phyloP scores from a whole-genome alignment of 2,113 vertebrate genomes.

The Ovis canadensis region DNA sequence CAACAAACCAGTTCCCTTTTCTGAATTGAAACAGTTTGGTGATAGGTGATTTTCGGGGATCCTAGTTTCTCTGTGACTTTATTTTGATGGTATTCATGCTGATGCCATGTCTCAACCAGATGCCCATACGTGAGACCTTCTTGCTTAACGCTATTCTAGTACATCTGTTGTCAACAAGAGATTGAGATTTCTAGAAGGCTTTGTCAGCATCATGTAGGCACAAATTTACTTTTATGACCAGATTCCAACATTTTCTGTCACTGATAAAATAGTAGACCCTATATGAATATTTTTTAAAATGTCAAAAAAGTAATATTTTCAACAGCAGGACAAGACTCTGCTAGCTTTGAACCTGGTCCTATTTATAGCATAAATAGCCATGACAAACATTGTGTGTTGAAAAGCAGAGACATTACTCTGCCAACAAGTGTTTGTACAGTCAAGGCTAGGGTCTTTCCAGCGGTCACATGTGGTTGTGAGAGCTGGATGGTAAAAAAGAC shows the following conservation, averaged over 20 bases:
- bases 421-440: not conserved
- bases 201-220: not conserved
- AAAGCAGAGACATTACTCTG: not conserved
- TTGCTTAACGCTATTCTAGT: not conserved
- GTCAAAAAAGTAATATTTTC: not conserved
- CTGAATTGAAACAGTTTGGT: not conserved
- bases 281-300: not conserved
- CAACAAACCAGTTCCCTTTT: not conserved
- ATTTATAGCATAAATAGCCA: not conserved
- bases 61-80: not conserved
- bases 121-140: not conserved
- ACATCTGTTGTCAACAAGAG: not conserved
- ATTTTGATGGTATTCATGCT: rapidly evolving
- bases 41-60: not conserved
- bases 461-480: not conserved
- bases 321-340: not conserved
- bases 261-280: not conserved
- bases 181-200: not conserved
- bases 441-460: not conserved
- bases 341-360: not conserved
- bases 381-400: not conserved
- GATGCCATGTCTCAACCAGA: not conserved
- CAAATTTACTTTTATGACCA: not conserved
- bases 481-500: not conserved
- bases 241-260: not conserved